Base-by-base conservation (phyloP, 2,888 invertebrate genomes). In the Lacanobia oleracea region DNA sequence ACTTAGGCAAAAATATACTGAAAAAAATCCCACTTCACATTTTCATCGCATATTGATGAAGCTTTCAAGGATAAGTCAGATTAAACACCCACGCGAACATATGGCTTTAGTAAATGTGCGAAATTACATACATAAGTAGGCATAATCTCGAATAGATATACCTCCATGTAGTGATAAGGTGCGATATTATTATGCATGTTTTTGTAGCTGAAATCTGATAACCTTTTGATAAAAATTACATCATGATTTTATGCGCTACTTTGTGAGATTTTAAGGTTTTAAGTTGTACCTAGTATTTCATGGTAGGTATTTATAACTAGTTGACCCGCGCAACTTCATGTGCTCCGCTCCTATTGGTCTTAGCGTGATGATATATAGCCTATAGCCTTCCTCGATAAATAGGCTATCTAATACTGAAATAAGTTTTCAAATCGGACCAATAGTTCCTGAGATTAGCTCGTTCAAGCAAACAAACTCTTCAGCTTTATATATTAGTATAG, bases 121-220 rank as follows among this genome's bases (percentile, higher is more conserved):
- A 77, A 77, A 77, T 77, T 82, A 81, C 61, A 56, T 27, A 43
- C n/a, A 33, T 40, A 51, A 50, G 50, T 64, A 64, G 81, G 43
- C 21, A 23, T 77, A 60, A 67, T 68, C 48, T 23, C 6, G 1
- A n/a, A 27, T 54, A 72, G 77, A 73, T 73, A 72, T 23, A 60
- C 6, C 23, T 21, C 16, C 8, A 21, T 23, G 7, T 40, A 9
- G 16, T 27, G 82, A 78, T 82, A 78, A 77, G 48, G 27, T 48
- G 7, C 27, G 6, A 45, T 81, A 65, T 76, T 65, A 76, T 62
- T 56, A 54, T 62, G 65, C 82, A 66, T 69, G 70, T 59, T 59
- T 56, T 75, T 40, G 48, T 37, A 57, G 14, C 64, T 67, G 23
- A 81, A 81, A 67, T 75, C 81, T 64, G 81, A 81, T 77, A 81